Evolutionary conservation across 2,797 vertebrate genomes (phyloP).

Genomic region (Lacerta agilis): DNA sequence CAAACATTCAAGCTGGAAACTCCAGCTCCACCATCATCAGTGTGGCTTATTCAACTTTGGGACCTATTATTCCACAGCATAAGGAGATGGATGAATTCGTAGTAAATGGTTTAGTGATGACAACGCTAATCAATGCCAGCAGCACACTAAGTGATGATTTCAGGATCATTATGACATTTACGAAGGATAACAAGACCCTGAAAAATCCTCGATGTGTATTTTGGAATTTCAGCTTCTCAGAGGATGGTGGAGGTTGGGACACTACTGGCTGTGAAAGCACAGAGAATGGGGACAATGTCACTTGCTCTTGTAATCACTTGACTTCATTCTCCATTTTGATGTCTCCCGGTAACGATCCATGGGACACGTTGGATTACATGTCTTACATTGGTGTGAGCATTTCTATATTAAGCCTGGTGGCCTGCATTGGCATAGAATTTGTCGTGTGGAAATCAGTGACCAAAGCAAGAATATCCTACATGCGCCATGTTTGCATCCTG

Average conservation of each 20-base stretch:
- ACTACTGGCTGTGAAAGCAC: slow-evolving; percentile 74
- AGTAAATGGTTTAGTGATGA: slow-evolving; percentile 81
- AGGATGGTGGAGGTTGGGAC: slow-evolving; percentile 80
- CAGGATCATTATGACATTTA: slow-evolving; percentile 80
- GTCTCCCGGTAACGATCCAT: slow-evolving; percentile 74
- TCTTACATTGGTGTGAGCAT: slow-evolving; percentile 86
- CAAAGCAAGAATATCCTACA: slow-evolving; percentile 85
- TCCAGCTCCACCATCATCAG: slow-evolving; percentile 77
- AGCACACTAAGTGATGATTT: slow-evolving; percentile 34
- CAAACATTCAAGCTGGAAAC: slow-evolving; percentile 44
- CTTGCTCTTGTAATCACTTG: slow-evolving; percentile 86
- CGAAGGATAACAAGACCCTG: slow-evolving; percentile 66
- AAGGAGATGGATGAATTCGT: rapidly evolving
- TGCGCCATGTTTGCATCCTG: slow-evolving; percentile 88
- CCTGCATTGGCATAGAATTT: slow-evolving; percentile 87
- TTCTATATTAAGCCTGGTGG: slow-evolving; percentile 85
- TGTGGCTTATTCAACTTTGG: slow-evolving; percentile 80
- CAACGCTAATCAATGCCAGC: slow-evolving; percentile 74
- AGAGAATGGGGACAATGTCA: slow-evolving; percentile 4
- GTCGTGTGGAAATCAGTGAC: slow-evolving; percentile 88
- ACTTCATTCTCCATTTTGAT: slow-evolving; percentile 93
- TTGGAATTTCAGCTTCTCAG: slow-evolving; percentile 86
- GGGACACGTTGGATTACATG: slow-evolving; percentile 74
- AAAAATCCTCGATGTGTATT: slow-evolving; percentile 83
- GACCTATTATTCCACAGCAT: slow-evolving; percentile 74